Evolutionary conservation across 2,113 vertebrate genomes (phyloP).

Genomic region (Heteronetta atricapilla): DNA sequence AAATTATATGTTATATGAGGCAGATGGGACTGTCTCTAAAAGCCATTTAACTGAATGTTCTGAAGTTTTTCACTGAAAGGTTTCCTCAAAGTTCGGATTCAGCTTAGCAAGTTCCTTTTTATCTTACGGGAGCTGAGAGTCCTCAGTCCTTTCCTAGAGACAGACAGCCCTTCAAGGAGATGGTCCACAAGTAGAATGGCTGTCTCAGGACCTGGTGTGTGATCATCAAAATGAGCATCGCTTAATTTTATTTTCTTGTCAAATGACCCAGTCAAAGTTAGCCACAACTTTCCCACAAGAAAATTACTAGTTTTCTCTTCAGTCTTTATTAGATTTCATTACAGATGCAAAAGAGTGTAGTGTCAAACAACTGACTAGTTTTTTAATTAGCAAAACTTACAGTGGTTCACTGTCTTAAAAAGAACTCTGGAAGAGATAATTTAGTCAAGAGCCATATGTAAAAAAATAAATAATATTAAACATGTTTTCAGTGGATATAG

Average conservation of each 20-base stretch:
- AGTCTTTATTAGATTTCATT: neutral
- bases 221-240: neutral
- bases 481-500: neutral
- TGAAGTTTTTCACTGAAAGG: neutral
- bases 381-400: neutral
- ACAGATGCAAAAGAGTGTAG: neutral
- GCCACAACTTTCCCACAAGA: neutral
- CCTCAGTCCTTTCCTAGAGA: neutral
- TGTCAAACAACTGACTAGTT: neutral
- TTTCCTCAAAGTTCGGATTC: neutral
- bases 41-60: neutral
- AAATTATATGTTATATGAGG: neutral
- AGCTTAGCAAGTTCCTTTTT: neutral
- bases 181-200: neutral
- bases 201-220: neutral
- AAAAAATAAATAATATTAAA: neutral
- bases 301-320: neutral
- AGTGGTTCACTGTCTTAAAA: neutral
- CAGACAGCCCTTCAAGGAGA: neutral
- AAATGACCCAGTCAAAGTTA: neutral
- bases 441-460: neutral
- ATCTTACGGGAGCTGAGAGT: neutral
- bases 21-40: neutral
- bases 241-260: slow-evolving; percentile 31
- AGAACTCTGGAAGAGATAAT: neutral